Percentiles rank a stretch among this genome's conserved stretches.
phyloP scores from a whole-genome alignment of 2,113 vertebrate species.

The Polypterus senegalus region DNA sequence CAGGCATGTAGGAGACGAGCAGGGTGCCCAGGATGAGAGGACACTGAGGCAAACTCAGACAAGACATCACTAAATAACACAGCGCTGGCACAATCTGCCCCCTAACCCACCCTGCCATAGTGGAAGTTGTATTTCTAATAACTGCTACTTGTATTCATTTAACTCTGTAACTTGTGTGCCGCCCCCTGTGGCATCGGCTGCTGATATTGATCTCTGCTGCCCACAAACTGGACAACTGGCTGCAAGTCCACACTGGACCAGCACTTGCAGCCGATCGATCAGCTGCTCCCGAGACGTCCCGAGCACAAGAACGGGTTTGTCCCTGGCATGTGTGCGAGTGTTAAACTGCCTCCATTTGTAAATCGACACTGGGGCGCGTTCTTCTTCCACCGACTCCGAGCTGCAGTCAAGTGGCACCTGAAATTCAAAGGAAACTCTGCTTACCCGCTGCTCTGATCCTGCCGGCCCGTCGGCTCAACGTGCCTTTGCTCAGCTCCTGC shows the following conservation, averaged over 20 bases:
- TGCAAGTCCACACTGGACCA: too few species aligned
- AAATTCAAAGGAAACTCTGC: background rate
- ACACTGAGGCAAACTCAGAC: background rate
- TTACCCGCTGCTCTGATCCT: slow-evolving; percentile 8
- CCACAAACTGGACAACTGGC: too few species aligned
- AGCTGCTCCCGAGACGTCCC: too few species aligned
- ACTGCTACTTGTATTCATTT: too few species aligned
- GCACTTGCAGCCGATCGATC: too few species aligned
- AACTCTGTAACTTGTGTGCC: too few species aligned
- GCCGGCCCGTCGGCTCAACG: slow-evolving; percentile 11
- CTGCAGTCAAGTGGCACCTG: background rate
- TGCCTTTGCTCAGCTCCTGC: slow-evolving; percentile 24
- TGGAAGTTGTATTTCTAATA: too few species aligned
- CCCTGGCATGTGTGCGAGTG: background rate
- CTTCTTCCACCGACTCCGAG: background rate
- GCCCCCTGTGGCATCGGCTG: too few species aligned
- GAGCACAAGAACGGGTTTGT: background rate
- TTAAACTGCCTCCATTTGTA: background rate
- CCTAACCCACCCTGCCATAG: too few species aligned
- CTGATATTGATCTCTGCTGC: too few species aligned
- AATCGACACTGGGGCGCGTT: background rate
- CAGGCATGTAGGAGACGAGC: background rate
- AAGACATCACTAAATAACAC: background rate
- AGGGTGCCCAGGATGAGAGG: background rate
- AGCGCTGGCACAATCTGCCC: too few species aligned